These are phyloP conservation scores for Protosalanx chinensis DNA, from an alignment of 2,797 vertebrate genomes.

Conservation along the genomic window DNA sequence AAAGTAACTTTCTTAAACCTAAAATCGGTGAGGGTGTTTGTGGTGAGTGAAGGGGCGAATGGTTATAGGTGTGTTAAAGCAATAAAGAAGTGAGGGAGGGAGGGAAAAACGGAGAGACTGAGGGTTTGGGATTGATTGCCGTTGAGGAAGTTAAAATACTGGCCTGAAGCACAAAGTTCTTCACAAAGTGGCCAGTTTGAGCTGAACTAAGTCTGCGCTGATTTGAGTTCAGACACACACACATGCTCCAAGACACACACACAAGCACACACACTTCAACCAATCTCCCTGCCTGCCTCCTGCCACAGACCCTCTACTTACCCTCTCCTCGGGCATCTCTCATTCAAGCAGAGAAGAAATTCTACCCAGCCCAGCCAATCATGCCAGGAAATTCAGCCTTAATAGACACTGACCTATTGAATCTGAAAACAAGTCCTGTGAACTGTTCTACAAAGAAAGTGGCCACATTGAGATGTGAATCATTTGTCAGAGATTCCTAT, in stretches of 20 bases:
- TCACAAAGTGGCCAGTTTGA: neutral
- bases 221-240: constrained; percentile 8
- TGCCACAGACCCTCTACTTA: neutral
- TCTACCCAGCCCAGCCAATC: neutral
- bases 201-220: constrained; percentile 2
- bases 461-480: too few relatives aligned
- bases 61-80: neutral
- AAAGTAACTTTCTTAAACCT: too few relatives aligned
- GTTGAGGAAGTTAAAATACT: neutral
- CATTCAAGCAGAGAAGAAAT: constrained; percentile 1
- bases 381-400: neutral
- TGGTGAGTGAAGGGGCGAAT: too few relatives aligned
- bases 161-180: neutral
- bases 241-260: constrained; percentile 2
- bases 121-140: neutral
- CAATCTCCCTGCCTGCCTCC: constrained; percentile 1
- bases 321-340: neutral
- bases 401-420: neutral
- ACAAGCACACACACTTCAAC: neutral
- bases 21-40: too few relatives aligned
- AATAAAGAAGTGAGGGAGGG: too few relatives aligned
- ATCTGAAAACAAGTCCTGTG: neutral
- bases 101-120: constrained; percentile 1
- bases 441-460: neutral
- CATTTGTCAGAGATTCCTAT: too few relatives aligned